A percentile compares a stretch with the other conserved stretches of the same genome.
phyloP scores from a whole-genome alignment of 2,113 vertebrate genomes.

The Crocuta crocuta region DNA sequence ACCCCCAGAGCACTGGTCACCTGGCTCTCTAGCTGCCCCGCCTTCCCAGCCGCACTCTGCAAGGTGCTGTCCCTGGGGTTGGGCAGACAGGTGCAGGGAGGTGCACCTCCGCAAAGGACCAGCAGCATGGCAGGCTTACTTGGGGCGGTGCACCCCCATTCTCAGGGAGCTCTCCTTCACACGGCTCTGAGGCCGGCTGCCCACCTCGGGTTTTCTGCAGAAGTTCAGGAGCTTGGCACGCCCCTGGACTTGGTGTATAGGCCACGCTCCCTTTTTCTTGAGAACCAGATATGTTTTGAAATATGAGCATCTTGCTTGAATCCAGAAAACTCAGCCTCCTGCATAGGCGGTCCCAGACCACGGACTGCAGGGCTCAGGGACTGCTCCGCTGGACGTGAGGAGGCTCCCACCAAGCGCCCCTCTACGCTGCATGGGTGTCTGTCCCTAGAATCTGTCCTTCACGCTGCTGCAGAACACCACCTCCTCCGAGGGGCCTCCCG shows the following conservation, averaged over 20 bases:
- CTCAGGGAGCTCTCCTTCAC: no score
- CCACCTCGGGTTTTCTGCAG: not conserved
- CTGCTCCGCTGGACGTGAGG: no score
- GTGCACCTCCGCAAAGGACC: not conserved
- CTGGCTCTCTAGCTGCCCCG: no score
- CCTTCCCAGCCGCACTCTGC: not conserved
- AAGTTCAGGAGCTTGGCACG: not conserved
- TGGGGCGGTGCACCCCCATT: no score
- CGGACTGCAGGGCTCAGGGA: not conserved
- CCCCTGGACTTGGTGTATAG: not conserved
- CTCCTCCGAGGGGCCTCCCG: rapidly evolving
- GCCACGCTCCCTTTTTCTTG: not conserved
- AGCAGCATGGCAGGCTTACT: no score
- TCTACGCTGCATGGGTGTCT: not conserved
- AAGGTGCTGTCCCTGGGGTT: no score
- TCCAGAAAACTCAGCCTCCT: not conserved
- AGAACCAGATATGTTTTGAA: not conserved
- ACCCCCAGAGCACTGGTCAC: not conserved
- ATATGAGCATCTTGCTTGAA: not conserved
- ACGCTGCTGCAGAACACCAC: no score
- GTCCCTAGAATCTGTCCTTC: not conserved
- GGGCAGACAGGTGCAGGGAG: rapidly evolving
- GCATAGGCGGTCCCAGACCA: not conserved
- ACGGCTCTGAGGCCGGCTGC: not conserved
- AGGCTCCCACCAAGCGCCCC: rapidly evolving